phyloP scores from a whole-genome alignment of 2,797 vertebrate genomes.

The Myotis pilosus region DNA sequence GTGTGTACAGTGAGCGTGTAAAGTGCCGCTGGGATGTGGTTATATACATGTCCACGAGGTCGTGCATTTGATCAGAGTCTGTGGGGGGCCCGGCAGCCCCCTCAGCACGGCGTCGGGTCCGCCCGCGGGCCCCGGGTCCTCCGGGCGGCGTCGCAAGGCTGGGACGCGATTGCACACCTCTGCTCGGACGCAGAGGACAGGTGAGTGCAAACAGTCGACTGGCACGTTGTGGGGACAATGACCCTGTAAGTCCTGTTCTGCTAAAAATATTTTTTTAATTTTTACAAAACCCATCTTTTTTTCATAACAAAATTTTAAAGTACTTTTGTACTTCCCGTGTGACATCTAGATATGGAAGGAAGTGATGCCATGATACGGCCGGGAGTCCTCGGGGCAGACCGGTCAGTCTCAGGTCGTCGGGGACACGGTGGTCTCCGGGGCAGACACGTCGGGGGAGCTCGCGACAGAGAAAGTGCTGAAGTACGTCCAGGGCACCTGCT shows the following conservation, averaged over 20 bases:
- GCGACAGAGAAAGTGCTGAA: conserved; percentile 88
- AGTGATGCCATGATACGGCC: conserved; percentile 81
- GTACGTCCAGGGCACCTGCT: conserved; percentile 83
- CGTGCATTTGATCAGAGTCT: conserved; percentile 87
- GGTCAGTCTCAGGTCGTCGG: not conserved
- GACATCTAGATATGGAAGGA: conserved; percentile 99
- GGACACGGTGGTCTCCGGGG: conserved; percentile 74
- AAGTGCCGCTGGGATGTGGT: conserved; percentile 98
- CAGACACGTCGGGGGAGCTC: conserved; percentile 83
- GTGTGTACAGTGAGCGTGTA: conserved; percentile 99
- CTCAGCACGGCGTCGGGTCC: conserved; percentile 87
- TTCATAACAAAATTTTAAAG: conserved; percentile 93
- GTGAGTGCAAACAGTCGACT: conserved; percentile 99
- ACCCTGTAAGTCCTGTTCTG: conserved; percentile 99
- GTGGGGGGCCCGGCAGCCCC: conserved; percentile 83
- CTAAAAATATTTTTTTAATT: conserved; percentile 96
- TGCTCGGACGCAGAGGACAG: conserved; percentile 94
- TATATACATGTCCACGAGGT: conserved; percentile 84
- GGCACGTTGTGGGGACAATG: conserved; percentile 99
- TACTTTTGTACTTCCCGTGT: conserved; percentile 97
- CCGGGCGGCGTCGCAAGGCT: conserved; percentile 92
- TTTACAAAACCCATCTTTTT: conserved; percentile 97
- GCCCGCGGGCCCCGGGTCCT: conserved; percentile 87
- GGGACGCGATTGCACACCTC: conserved; percentile 96
- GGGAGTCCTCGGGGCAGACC: too few relatives aligned